Evolutionary conservation across 2,113 vertebrate genomes (phyloP), one percentile per base, ranked within the genome.

Genomic region (Argyrosomus japonicus): DNA sequence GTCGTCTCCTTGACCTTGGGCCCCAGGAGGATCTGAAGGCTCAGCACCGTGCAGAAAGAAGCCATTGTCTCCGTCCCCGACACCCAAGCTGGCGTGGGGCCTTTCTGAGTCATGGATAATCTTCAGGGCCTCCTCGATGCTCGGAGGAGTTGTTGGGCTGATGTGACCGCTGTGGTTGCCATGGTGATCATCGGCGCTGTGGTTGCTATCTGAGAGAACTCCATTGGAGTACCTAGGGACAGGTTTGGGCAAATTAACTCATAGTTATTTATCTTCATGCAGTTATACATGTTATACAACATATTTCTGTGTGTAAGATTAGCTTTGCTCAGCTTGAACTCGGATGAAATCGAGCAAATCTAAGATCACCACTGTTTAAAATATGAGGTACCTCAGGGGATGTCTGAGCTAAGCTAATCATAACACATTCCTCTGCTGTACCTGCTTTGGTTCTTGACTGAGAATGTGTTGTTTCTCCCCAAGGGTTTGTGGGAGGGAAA

Each of bases 121-220:
- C 79, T 99, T 97, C 76, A 99, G 93, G 58, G 98, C 98, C 86
- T 99, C 97, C 78, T 99, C 98, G 61, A 99, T 98, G 81, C 96
- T 99, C 0, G 98, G 98, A 2, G 97, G 95, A 65, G 94, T 96
- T 2, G 95, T 91, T 65, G 94, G 96, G 89, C 96, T 96, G 61
- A 90, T 75, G 47, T 77, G 75, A 32, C 88, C 88, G 0, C 83
- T 79, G 48, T 83, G 88, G 91, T 88, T 88, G 47, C 61, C 82
- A 53, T 92, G 96, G 92, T 94, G 95, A 87, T 96, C 92, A 74
- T 14, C 67, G 56, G 81, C 57, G 60, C 58, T 73, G 77, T 91
- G 95, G 91, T 90, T 94, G 85, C 94, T 95, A 12, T 97, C 96
- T 5, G 95, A 89, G 57, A 96, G 82, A 81, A 96, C 94, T 58